Evolutionary conservation across 1,140 invertebrate genomes (phyloP).

Genomic region (Phenacoccus solenopsis): DNA sequence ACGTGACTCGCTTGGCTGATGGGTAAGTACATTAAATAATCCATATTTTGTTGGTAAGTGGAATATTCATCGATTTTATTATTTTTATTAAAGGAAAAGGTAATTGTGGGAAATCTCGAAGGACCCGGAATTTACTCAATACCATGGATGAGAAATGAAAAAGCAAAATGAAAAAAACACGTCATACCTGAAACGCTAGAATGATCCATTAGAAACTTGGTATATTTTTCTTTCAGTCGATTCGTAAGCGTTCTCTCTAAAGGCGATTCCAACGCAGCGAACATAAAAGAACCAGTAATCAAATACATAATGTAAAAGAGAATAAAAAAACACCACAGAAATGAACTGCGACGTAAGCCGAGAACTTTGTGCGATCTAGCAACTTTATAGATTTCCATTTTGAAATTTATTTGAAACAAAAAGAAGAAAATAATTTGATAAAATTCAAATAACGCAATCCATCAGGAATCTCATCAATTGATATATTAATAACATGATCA

Average conservation of each 20-base stretch:
- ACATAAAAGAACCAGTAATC: constrained; percentile 51
- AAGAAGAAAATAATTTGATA: too few relatives aligned
- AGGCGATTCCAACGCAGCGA: constrained; percentile 57
- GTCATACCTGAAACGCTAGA: constrained; percentile 45
- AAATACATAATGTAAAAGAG: constrained; percentile 32
- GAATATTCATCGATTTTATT: too few relatives aligned
- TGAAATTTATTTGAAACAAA: background rate
- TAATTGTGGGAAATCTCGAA: too few relatives aligned
- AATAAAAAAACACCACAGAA: constrained; percentile 34
- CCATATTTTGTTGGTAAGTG: too few relatives aligned
- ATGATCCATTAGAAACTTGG: constrained; percentile 45
- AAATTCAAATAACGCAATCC: background rate
- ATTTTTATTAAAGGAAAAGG: too few relatives aligned
- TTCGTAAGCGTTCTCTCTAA: constrained; percentile 43
- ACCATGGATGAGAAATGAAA: background rate
- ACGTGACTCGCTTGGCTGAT: background rate
- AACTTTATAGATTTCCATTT: background rate
- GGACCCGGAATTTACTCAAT: too few relatives aligned
- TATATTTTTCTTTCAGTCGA: constrained; percentile 39
- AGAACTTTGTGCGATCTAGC: constrained; percentile 25
- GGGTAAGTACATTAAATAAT: too few relatives aligned
- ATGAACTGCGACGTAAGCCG: constrained; percentile 36
- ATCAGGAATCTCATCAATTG: background rate
- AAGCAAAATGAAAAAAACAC: background rate
- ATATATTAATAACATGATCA: too few relatives aligned